A percentile compares a stretch with the other conserved stretches of the same genome.
Conservation (phyloP, 2,888 invertebrate genomes). For the Perizoma affinitatum region DNA sequence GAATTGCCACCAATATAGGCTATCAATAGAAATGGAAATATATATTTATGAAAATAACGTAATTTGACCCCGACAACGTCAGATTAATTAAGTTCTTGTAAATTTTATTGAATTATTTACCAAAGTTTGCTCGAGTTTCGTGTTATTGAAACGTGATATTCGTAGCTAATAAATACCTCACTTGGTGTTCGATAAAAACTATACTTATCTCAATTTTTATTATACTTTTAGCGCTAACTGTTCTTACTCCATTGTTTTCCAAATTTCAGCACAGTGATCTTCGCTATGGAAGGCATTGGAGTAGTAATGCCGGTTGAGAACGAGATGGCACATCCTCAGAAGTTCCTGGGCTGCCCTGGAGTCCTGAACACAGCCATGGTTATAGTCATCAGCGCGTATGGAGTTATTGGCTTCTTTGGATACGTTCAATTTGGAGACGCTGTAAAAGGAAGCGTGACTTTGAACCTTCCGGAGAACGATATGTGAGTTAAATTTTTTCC, state of each 20-base stretch:
- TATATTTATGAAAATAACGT: too few species aligned
- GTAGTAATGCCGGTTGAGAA: constrained; percentile 97
- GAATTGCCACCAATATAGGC: too few species aligned
- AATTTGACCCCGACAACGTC: too few species aligned
- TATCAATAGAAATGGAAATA: too few species aligned
- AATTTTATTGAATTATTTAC: too few species aligned
- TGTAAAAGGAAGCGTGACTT: constrained; percentile 90
- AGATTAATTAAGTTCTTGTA: too few species aligned
- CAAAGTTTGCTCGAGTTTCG: too few species aligned
- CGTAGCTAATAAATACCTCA: too few species aligned
- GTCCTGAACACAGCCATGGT: constrained; percentile 94
- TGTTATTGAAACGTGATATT: too few species aligned
- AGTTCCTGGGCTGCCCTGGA: constrained; percentile 92
- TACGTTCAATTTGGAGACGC: constrained; percentile 92
- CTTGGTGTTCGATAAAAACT: too few species aligned
- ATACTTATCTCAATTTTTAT: too few species aligned
- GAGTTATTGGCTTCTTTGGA: constrained; percentile 94
- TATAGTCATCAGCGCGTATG: constrained; percentile 90
- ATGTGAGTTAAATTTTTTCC: constrained; percentile 80
- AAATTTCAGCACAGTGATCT: constrained; percentile 92
- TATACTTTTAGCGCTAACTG: too few species aligned
- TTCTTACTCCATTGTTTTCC: not conserved
- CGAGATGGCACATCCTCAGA: constrained; percentile 92
- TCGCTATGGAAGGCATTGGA: constrained; percentile 98
- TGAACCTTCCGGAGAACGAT: constrained; percentile 89